Evolutionary conservation across 2,797 vertebrate species (phyloP).

Genomic region (Masticophis lateralis): DNA sequence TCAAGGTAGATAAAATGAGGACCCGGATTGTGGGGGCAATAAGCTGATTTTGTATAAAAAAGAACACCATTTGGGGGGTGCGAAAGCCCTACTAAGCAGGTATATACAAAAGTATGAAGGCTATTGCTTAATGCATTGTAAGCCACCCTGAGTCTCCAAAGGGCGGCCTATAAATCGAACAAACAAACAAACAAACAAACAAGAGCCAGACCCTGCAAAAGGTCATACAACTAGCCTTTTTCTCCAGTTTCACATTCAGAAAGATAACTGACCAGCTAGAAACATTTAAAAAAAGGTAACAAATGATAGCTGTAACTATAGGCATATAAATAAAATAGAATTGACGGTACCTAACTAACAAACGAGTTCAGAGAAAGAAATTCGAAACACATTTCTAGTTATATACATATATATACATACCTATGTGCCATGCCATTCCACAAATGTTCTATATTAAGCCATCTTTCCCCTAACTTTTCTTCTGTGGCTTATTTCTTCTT

Average conservation of each 20-base stretch:
- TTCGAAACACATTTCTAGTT: neutral
- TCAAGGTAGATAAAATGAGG: too few species aligned
- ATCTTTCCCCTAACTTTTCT: neutral
- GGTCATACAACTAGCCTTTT: neutral
- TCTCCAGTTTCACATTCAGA: neutral
- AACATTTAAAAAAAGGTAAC: neutral
- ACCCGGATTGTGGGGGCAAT: too few species aligned
- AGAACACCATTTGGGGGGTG: too few species aligned
- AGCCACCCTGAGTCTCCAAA: too few species aligned
- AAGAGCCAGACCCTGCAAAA: neutral
- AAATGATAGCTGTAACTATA: neutral
- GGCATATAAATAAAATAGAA: neutral
- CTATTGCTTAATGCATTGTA: too few species aligned
- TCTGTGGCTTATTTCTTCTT: neutral
- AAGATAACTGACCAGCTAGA: conserved; percentile 7
- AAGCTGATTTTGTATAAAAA: too few species aligned
- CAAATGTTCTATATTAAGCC: neutral
- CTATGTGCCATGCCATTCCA: neutral
- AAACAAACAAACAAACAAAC: too few species aligned
- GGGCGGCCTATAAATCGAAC: too few species aligned
- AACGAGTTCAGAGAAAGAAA: neutral
- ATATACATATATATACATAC: neutral
- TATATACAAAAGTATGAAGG: too few species aligned
- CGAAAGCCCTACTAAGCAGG: too few species aligned
- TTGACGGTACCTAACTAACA: neutral